Evolutionary conservation across 2,113 vertebrate species (phyloP).

Genomic region (Gymnorhina tibicen): DNA sequence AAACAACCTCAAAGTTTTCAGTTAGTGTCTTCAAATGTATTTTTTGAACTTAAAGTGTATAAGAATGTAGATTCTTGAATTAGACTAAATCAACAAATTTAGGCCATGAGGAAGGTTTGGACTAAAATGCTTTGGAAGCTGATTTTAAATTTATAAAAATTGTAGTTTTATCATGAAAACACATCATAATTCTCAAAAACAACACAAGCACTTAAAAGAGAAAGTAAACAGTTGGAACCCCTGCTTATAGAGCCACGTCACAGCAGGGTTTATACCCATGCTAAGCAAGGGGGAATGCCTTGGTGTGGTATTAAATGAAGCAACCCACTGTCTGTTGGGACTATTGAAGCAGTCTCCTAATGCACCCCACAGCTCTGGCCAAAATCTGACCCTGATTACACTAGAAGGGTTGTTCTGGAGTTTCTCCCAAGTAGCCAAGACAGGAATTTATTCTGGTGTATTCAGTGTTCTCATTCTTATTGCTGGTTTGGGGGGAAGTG

Average conservation of each 20-base stretch:
- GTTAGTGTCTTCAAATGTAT: neutral
- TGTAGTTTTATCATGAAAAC: neutral
- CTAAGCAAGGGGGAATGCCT: neutral
- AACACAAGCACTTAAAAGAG: neutral
- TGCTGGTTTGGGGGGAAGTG: neutral
- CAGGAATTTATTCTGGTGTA: neutral
- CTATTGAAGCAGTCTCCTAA: neutral
- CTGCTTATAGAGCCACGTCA: neutral
- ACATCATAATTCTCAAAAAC: neutral
- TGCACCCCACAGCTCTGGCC: neutral
- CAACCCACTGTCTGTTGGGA: rapidly evolving
- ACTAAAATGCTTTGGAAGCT: neutral
- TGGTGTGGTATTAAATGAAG: neutral
- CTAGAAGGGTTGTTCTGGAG: neutral
- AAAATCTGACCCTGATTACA: neutral
- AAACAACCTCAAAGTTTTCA: neutral
- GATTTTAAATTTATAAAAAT: neutral
- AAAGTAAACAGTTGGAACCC: neutral
- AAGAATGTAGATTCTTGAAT: neutral
- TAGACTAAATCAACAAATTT: neutral
- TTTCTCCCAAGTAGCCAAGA: neutral
- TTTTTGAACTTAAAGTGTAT: neutral
- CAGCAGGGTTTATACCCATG: neutral
- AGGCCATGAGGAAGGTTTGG: neutral
- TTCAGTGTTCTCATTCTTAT: neutral